Percentiles rank a stretch among this genome's conserved stretches.
Evolutionary conservation across 2,797 vertebrate genomes (phyloP).

Genomic region (Dendrocincla fuliginosa): DNA sequence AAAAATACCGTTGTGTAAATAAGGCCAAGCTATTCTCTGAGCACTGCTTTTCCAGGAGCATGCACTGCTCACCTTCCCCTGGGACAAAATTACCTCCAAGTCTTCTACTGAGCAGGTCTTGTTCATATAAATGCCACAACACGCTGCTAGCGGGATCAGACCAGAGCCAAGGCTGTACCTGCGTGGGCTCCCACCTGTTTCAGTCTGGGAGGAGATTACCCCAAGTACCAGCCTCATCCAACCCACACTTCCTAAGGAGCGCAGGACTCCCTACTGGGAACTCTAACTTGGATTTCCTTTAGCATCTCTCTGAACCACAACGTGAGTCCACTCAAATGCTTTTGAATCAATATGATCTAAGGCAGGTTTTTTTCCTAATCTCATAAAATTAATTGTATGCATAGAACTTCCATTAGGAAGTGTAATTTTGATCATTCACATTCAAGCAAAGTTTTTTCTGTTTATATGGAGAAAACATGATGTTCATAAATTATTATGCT

Average conservation of each 20-base stretch:
- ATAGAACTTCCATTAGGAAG: neutral
- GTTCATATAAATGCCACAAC: neutral
- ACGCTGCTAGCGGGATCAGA: neutral
- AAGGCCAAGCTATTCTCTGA: neutral
- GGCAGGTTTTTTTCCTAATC: neutral
- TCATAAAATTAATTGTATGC: neutral
- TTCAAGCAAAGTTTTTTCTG: neutral
- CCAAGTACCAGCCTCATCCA: neutral
- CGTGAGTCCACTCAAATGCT: neutral
- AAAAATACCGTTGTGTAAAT: neutral
- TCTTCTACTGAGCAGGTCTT: neutral
- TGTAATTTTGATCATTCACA: neutral
- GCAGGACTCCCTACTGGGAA: neutral
- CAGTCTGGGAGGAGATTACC: neutral
- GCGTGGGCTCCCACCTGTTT: neutral
- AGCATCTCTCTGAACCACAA: neutral
- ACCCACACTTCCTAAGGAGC: neutral
- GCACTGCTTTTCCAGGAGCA: neutral
- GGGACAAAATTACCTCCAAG: neutral
- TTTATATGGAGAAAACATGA: neutral
- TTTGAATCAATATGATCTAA: neutral
- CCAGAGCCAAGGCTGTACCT: neutral
- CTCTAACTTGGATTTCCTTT: neutral
- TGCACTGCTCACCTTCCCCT: neutral
- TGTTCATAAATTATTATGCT: conserved; percentile 4